These are phyloP conservation scores for Drosophila mettleri DNA, from an alignment of 2,888 invertebrate species.

Conservation along the genomic window DNA sequence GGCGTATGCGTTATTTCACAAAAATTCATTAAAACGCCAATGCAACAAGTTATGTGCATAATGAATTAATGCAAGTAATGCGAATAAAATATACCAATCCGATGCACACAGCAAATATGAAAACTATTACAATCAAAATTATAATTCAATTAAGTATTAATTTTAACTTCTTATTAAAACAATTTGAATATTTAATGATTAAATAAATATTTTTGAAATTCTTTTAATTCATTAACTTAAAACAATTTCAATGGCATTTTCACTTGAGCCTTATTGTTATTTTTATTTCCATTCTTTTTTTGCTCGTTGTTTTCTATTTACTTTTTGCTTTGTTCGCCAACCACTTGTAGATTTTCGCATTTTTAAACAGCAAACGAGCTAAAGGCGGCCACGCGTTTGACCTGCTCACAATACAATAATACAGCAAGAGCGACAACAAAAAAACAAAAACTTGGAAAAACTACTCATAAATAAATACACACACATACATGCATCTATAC, in stretches of 20 bases:
- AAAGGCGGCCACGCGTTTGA: slow-evolving; percentile 73
- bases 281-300: slow-evolving; percentile 10
- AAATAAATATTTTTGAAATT: slow-evolving; percentile 3
- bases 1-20: slow-evolving; percentile 40
- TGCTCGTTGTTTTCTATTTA: slow-evolving; percentile 12
- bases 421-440: slow-evolving; percentile 19
- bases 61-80: slow-evolving; percentile 16
- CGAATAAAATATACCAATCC: neutral
- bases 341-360: slow-evolving; percentile 77
- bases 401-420: slow-evolving; percentile 45
- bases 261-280: slow-evolving; percentile 31
- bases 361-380: slow-evolving; percentile 51
- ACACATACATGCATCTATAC: slow-evolving; percentile 11
- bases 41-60: slow-evolving; percentile 26
- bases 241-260: slow-evolving; percentile 56
- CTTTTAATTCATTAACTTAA: slow-evolving; percentile 27
- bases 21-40: slow-evolving; percentile 22
- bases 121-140: neutral
- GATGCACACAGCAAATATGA: neutral
- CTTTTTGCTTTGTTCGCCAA: slow-evolving; percentile 31
- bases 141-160: neutral
- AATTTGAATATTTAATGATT: neutral
- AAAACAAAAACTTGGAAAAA: slow-evolving; percentile 52
- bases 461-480: slow-evolving; percentile 73
- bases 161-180: neutral